Evolutionary conservation across 2,113 vertebrate species (phyloP).

Genomic region (Nyctereutes procyonoides): DNA sequence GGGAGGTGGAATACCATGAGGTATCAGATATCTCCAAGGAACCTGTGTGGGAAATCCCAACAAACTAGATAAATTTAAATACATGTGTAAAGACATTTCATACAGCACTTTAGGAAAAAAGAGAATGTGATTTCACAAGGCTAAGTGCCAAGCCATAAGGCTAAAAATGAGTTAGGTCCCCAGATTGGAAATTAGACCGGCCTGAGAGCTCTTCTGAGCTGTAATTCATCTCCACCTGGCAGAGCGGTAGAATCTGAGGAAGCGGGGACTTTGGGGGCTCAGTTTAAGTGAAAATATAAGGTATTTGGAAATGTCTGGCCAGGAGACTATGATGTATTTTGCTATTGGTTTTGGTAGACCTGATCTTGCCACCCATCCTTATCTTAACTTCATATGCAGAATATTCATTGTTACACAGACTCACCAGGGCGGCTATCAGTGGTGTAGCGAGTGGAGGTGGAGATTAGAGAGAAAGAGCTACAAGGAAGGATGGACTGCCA

Average conservation of each 20-base stretch:
- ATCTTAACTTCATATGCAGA: background rate
- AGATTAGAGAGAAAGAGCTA: background rate
- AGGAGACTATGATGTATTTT: conserved; percentile 2
- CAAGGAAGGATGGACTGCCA: background rate
- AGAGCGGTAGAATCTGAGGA: background rate
- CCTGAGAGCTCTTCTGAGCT: background rate
- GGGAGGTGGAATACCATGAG: background rate
- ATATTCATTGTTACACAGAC: background rate
- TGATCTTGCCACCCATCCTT: background rate
- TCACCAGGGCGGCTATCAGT: background rate
- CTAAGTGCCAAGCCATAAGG: background rate
- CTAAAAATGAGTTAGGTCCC: background rate
- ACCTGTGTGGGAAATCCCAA: background rate
- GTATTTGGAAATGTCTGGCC: background rate
- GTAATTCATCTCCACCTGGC: background rate
- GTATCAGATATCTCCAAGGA: background rate
- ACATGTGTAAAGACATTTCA: background rate
- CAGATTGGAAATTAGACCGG: background rate
- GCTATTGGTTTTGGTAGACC: background rate
- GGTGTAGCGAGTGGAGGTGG: background rate
- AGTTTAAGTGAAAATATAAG: background rate
- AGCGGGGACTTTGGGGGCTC: background rate
- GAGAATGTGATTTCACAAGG: background rate
- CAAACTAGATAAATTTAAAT: background rate
- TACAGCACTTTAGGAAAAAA: background rate